A percentile compares a stretch with the other conserved stretches of the same genome.
Conservation (phyloP, 2,113 vertebrate genomes). For the Gadus chalcogrammus region DNA sequence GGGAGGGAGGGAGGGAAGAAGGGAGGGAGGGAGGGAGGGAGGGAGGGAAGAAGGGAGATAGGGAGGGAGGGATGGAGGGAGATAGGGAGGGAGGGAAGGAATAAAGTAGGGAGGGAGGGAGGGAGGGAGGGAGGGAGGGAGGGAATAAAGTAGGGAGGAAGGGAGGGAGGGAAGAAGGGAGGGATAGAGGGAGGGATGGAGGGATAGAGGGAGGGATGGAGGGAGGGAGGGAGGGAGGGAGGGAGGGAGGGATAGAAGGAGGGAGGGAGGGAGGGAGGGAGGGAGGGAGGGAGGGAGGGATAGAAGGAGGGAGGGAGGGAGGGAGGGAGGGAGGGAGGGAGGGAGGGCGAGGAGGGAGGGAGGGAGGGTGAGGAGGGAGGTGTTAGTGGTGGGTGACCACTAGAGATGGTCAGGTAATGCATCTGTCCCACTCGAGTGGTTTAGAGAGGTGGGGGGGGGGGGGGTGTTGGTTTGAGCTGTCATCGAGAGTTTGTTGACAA, state of each 20-base stretch:
- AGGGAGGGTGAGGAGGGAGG: neutral
- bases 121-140: no score
- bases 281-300: conserved; percentile 14
- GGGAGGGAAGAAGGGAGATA: conserved; percentile 10
- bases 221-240: neutral
- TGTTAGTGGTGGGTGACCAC: no score
- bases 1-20: neutral
- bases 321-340: conserved; percentile 15
- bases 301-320: no score
- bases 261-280: neutral
- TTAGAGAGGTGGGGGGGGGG: neutral
- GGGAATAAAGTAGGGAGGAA: no score
- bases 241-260: conserved; percentile 10
- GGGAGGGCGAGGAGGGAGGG: neutral
- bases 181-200: conserved; percentile 30
- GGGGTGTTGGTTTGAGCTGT: conserved; percentile 21
- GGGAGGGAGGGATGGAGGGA: no score
- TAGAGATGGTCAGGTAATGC: no score
- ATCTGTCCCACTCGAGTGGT: no score
- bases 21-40: conserved; percentile 43
- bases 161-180: neutral
- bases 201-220: no score
- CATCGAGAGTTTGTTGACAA: conserved; percentile 50
- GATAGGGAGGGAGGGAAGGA: no score
- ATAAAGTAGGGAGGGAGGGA: no score